Evolutionary conservation across 2,797 vertebrate species (phyloP).

Genomic region (Eospalax fontanierii): DNA sequence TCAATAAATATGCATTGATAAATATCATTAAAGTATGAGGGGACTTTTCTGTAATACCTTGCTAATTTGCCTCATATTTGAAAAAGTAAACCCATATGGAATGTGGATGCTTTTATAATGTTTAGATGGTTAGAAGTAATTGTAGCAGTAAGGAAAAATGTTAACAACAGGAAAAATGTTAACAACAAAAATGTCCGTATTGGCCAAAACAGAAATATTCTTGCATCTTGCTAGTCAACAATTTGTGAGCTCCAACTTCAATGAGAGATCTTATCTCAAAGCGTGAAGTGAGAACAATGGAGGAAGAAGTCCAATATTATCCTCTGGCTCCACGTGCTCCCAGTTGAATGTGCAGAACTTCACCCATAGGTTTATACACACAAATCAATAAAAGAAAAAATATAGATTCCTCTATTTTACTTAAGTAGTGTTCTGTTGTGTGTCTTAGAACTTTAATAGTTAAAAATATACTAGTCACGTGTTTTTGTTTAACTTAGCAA

Average conservation of each 20-base stretch:
- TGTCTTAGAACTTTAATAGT: not conserved
- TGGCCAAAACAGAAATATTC: not conserved
- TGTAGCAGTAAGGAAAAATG: not conserved
- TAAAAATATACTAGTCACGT: not conserved
- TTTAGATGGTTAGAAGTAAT: not conserved
- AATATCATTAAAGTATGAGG: not conserved
- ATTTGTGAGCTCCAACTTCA: not conserved
- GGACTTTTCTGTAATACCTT: not conserved
- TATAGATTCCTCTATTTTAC: not conserved
- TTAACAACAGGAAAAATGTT: too few relatives aligned
- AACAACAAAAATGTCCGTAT: not conserved
- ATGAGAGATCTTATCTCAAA: not conserved
- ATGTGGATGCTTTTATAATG: not conserved
- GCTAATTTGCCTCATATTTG: not conserved
- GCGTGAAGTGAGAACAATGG: too few relatives aligned
- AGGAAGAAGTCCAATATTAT: not conserved
- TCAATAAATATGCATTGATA: not conserved
- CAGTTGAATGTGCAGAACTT: not conserved
- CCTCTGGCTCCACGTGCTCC: not conserved
- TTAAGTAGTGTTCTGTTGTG: not conserved
- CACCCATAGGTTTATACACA: too few relatives aligned
- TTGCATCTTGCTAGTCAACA: not conserved
- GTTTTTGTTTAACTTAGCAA: not conserved
- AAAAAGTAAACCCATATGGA: not conserved
- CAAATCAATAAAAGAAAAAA: not conserved